Evolutionary conservation across 2,888 invertebrate species (phyloP).

Genomic region (Melanchra persicariae): DNA sequence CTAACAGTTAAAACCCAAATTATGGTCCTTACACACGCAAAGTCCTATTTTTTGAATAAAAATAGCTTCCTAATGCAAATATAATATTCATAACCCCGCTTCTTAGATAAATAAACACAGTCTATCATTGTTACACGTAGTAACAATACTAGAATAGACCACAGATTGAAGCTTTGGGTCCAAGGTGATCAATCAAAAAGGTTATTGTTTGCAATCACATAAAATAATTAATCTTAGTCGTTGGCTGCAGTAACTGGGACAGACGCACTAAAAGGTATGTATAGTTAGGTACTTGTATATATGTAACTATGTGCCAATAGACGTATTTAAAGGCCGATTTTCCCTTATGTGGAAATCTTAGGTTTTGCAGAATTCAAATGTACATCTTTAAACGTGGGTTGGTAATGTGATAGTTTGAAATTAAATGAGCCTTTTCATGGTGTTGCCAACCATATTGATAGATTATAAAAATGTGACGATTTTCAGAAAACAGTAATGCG

Average conservation of each 20-base stretch:
- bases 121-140: too few species aligned
- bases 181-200: slow-evolving; percentile 37
- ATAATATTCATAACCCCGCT: slow-evolving; percentile 11
- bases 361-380: neutral
- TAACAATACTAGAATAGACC: slow-evolving; percentile 10
- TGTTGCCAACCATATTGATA: too few species aligned
- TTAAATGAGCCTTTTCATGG: neutral
- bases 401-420: neutral
- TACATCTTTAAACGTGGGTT: neutral
- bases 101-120: neutral
- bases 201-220: slow-evolving; percentile 32
- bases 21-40: neutral
- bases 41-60: neutral
- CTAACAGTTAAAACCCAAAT: too few species aligned
- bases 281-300: neutral
- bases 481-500: neutral
- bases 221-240: slow-evolving; percentile 15
- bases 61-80: neutral
- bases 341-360: slow-evolving; percentile 29
- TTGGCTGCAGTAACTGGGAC: slow-evolving; percentile 22
- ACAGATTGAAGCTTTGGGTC: slow-evolving; percentile 15
- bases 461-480: neutral
- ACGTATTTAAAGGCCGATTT: slow-evolving; percentile 28
- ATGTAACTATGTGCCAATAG: neutral
- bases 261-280: neutral